Conservation (phyloP, 2,888 invertebrate species). For the Lasioglossum oenotherae region DNA sequence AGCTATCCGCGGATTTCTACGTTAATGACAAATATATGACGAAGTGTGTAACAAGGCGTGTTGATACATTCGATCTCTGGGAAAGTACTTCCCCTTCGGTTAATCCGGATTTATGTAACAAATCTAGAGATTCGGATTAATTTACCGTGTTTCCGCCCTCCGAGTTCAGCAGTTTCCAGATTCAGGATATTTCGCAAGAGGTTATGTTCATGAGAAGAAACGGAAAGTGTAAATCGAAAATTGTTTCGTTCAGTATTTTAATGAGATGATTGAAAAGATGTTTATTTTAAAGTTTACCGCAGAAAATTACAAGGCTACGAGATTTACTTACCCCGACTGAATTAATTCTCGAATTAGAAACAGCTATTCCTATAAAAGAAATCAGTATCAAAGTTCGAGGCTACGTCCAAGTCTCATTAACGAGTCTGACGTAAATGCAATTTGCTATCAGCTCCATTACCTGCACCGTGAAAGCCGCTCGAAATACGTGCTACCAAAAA, state of each 20-base stretch:
- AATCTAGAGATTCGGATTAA: background rate
- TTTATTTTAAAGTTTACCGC: background rate
- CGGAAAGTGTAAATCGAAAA: background rate
- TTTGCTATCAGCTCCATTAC: background rate
- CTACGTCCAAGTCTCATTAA: slow-evolving; percentile 71
- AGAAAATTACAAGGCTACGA: background rate
- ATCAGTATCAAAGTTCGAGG: slow-evolving; percentile 58
- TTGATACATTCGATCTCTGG: background rate
- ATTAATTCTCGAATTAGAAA: background rate
- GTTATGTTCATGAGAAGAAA: background rate
- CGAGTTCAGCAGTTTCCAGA: background rate
- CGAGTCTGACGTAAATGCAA: slow-evolving; percentile 67
- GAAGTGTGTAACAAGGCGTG: background rate
- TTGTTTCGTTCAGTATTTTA: no score
- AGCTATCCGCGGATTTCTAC: background rate
- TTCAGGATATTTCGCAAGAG: background rate
- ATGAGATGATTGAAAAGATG: background rate
- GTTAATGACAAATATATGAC: background rate
- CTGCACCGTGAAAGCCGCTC: slow-evolving; percentile 57
- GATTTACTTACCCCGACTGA: background rate
- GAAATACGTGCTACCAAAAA: slow-evolving; percentile 53
- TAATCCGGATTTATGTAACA: background rate
- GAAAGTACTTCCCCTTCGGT: background rate
- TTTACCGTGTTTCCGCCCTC: background rate
- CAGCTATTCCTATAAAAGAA: slow-evolving; percentile 31